These are phyloP conservation scores for Aphelenchoides fujianensis DNA, from an alignment of 1,140 invertebrate genomes.

Conservation along the genomic window DNA sequence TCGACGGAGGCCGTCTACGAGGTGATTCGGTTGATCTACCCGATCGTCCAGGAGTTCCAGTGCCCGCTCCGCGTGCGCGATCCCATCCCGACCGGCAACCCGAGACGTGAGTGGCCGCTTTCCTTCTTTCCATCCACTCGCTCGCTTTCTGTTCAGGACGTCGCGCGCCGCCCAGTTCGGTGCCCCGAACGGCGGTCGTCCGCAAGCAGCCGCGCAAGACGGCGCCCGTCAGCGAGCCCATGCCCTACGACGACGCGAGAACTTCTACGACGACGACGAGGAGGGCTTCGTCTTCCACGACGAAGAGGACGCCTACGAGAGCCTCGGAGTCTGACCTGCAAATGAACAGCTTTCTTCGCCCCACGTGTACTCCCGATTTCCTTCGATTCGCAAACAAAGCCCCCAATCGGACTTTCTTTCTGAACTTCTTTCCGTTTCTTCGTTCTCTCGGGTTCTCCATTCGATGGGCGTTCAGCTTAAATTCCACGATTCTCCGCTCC, in stretches of 20 bases:
- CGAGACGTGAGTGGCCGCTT: too few species aligned
- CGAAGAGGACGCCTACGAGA: slow-evolving; percentile 15
- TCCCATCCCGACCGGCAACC: background rate
- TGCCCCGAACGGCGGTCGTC: background rate
- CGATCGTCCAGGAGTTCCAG: slow-evolving; percentile 44
- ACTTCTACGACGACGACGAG: background rate
- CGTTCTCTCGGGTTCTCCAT: background rate
- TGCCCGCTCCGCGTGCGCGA: slow-evolving; percentile 31
- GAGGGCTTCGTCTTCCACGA: slow-evolving; percentile 9
- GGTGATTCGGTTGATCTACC: slow-evolving; percentile 40
- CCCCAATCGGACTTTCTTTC: background rate
- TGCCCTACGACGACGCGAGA: too few species aligned
- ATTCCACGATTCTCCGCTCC: background rate
- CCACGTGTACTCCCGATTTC: too few species aligned
- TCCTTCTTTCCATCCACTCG: background rate
- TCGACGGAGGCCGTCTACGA: slow-evolving; percentile 36
- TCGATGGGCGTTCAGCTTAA: background rate
- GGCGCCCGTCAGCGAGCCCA: background rate
- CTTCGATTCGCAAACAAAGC: too few species aligned
- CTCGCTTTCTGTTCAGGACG: background rate
- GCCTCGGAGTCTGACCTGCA: background rate
- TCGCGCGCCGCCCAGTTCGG: background rate
- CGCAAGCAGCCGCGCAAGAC: background rate
- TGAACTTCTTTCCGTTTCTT: background rate
- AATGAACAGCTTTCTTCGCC: too few species aligned